Base-by-base conservation (phyloP, 2,113 vertebrate species). In the Oostethus manadensis region DNA sequence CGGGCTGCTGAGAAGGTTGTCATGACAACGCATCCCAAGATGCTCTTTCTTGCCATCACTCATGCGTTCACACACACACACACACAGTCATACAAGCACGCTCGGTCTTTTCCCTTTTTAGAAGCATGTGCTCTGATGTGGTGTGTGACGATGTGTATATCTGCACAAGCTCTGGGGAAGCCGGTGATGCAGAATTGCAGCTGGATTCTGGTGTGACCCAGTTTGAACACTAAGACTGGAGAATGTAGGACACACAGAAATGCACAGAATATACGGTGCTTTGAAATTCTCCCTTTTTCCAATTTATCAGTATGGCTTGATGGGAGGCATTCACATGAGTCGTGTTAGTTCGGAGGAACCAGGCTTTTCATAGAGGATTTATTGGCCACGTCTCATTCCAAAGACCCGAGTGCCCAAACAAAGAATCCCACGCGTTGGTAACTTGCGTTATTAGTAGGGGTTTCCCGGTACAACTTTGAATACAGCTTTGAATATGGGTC, bases 1-100 rank as follows among this genome's bases (percentile, higher is more conserved):
- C 88, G 89, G 90, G 85, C 90, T 89, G 81, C 89, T 83, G 78
- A 86, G 74, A 83, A 63, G 84, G 92, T 92, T 83, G 90, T 88
- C 90, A 90, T 90, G 89, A 92, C 91, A 94, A 94, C 91, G 88
- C 88, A 89, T 90, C 90, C 80, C 88, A 88, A 89, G 90, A 87
- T 89, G 89, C 88, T 78, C 69, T 82, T 75, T 68, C 70, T 86
- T 84, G 74, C 83, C 60, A 55, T 73, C 77, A 59, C 62, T 60
- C 35, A 1, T 33, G 49, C 29, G 38, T 42, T 49, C 47, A 6
- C 49, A 58, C 40, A 46, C 15, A 53, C 51, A 59, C 17, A n/a
- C 21, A 18, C 49, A 15, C 35, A 43, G 13, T 9, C 21, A 46
- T 45, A 23, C 42, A 51, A 20, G n/a, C 49, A 15, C 22, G 33